Conservation (phyloP, 2,888 invertebrate species). For the Osmoderma eremita region DNA sequence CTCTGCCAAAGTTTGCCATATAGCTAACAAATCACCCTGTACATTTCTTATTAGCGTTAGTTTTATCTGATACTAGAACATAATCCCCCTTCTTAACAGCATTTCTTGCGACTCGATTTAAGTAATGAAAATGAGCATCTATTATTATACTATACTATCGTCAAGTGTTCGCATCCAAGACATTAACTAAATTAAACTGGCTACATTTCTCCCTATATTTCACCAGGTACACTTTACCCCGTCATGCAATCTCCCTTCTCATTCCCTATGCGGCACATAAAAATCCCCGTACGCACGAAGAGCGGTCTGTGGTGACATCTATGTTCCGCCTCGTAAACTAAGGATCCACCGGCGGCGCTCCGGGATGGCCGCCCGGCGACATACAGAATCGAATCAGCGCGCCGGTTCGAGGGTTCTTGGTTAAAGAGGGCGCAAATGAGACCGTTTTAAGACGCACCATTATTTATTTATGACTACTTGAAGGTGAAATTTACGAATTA, state of each 20-base stretch:
- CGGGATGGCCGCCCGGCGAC: constrained; percentile 12
- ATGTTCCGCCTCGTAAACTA: constrained; percentile 33
- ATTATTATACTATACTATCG: no score
- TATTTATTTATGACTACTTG: constrained; percentile 27
- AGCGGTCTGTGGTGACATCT: constrained; percentile 26
- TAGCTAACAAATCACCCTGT: no score
- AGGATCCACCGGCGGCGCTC: constrained; percentile 6
- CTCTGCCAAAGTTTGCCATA: no score
- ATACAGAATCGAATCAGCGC: not conserved
- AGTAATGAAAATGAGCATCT: no score
- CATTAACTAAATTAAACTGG: not conserved
- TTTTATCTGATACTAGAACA: no score
- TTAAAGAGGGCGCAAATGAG: constrained; percentile 34
- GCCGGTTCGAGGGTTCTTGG: constrained; percentile 17
- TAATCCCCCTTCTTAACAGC: no score
- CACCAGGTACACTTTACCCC: not conserved
- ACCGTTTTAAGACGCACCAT: constrained; percentile 3
- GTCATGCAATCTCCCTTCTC: not conserved
- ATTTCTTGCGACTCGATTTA: no score
- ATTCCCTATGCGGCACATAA: not conserved
- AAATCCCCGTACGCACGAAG: not conserved
- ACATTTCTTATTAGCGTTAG: no score
- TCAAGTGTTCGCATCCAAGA: not conserved
- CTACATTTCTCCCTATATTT: not conserved
- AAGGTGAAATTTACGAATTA: constrained; percentile 16